Evolutionary conservation across 1,140 invertebrate species (phyloP).

Genomic region (fruit fly (Drosophila melanogaster)): Release_6_plus_ISO1_MT NT_033779.5:10326501-10327000

Average conservation of each 20-base stretch:
- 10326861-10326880: conserved; percentile 96
- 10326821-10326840: conserved; percentile 98
- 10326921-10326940: conserved; percentile 98
- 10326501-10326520: conserved; percentile 99
- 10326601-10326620: conserved; percentile 99
- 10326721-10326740: conserved; percentile 94
- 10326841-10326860: conserved; percentile 97
- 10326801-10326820: conserved; percentile 99
- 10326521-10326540: conserved; percentile 96
- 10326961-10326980: conserved; percentile 97
- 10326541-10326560: conserved; percentile 98
- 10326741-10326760: conserved; percentile 99
- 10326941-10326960: conserved; percentile 97
- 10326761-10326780: conserved; percentile 98
- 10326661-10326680: conserved; percentile 98
- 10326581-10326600: conserved; percentile 99
- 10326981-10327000: conserved; percentile 99
- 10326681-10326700: conserved; percentile 99
- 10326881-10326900: conserved; percentile 98
- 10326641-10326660: conserved; percentile 98
- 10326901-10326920: conserved; percentile 98
- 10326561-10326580: conserved; percentile 97
- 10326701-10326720: conserved; percentile 96
- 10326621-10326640: conserved; percentile 99
- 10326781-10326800: conserved; percentile 97